Evolutionary conservation across 2,888 invertebrate genomes (phyloP).

Genomic region (Chelonus formosanus): DNA sequence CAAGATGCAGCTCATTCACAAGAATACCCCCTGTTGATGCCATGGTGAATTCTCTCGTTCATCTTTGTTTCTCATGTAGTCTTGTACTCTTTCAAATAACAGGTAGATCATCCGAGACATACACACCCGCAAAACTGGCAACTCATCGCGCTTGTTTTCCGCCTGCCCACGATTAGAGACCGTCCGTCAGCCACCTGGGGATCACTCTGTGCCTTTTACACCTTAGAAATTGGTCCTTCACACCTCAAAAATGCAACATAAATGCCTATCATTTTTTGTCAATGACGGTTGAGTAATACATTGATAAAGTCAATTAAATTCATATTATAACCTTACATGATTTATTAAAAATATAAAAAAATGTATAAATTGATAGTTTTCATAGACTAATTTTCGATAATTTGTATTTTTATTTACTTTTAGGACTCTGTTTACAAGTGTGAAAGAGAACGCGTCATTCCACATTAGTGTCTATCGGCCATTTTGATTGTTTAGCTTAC

Average conservation of each 20-base stretch:
- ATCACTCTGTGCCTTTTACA: conserved; percentile 50
- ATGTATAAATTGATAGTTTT: too few species aligned
- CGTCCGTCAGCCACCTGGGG: conserved; percentile 52
- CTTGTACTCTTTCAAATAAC: conserved; percentile 18
- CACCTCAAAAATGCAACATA: conserved; percentile 42
- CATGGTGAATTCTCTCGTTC: conserved; percentile 12
- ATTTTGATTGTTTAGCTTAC: too few species aligned
- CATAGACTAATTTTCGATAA: too few species aligned
- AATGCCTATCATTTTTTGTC: conserved; percentile 7
- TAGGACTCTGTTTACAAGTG: too few species aligned
- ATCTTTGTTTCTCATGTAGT: conserved; percentile 11
- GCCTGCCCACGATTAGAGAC: conserved; percentile 55
- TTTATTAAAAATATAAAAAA: too few species aligned
- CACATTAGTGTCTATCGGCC: too few species aligned
- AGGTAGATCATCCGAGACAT: conserved; percentile 37
- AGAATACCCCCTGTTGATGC: conserved; percentile 2
- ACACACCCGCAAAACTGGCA: conserved; percentile 45
- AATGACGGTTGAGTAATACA: not conserved
- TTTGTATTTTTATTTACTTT: too few species aligned
- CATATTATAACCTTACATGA: too few species aligned
- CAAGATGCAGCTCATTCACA: conserved; percentile 1
- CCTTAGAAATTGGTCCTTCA: conserved; percentile 55
- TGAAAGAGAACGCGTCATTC: too few species aligned
- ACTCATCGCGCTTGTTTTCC: conserved; percentile 60
- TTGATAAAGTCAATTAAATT: too few species aligned